These are phyloP conservation scores for Magallana gigas DNA, from an alignment of 1,140 invertebrate genomes.

Conservation along the genomic window DNA sequence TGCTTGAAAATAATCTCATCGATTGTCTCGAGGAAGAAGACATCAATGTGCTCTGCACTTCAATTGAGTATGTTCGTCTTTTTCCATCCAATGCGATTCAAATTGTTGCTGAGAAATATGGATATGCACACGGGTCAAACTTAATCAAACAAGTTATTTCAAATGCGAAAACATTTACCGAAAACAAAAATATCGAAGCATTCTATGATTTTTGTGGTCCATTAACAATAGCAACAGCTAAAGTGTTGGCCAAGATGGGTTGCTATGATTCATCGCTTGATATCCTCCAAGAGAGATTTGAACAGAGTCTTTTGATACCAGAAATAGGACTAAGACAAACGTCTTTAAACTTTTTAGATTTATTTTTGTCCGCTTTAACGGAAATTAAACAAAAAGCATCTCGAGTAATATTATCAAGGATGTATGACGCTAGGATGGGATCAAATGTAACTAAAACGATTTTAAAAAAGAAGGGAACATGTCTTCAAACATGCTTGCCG, in stretches of 20 bases:
- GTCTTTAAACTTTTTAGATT: background rate
- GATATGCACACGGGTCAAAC: background rate
- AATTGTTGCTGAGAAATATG: background rate
- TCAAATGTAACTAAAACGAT: background rate
- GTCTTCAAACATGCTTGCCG: background rate
- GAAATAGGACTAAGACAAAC: too few relatives aligned
- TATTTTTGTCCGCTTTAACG: background rate
- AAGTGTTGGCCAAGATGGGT: too few relatives aligned
- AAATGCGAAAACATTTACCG: too few relatives aligned
- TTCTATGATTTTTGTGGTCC: too few relatives aligned
- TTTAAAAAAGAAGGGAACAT: background rate
- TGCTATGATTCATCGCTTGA: too few relatives aligned
- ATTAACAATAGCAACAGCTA: too few relatives aligned
- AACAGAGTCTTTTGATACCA: too few relatives aligned
- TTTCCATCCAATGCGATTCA: background rate
- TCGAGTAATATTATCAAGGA: background rate
- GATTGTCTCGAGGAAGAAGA: background rate
- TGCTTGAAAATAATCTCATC: background rate
- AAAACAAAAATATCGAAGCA: too few relatives aligned
- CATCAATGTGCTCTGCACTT: background rate
- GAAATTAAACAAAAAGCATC: background rate
- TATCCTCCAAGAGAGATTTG: too few relatives aligned
- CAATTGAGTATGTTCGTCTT: background rate
- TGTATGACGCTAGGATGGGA: background rate
- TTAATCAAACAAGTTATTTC: background rate